Base-by-base conservation (phyloP, 2,113 vertebrate species). In the Nesogale talazaci region DNA sequence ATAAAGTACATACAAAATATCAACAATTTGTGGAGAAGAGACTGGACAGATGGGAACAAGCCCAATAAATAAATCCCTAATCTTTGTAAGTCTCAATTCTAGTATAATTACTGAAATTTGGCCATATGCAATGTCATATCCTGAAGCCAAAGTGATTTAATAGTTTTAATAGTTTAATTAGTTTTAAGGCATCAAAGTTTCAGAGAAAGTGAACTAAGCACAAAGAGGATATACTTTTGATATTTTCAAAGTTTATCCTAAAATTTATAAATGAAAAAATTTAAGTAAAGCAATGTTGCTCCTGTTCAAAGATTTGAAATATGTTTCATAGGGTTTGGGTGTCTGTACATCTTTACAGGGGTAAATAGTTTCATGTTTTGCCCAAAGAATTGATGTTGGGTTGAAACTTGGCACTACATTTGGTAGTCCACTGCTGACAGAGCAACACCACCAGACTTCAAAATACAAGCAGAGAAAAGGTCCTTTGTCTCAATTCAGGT, bases 21-120 rank as follows among this genome's bases (percentile, higher is more conserved):
- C 89, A 95, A 88, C 92, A 90, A 94, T 80, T 67, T 67, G 6
- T 83, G 46, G 40, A 91, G 11, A 83, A 59, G 81, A 36, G 34
- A 83, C 88, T 20, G 15, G 29, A 70, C 57, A 86, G 34, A 72
- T 82, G 57, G 17, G 52, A 86, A 42, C 29, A 86, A 83, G 79
- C 19, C 29, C 90, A 83, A 76, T 81, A 86, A 86, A 76, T 16
- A 87, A 94, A 63, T 16, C 25, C 27, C 10, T 80, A 65, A 88
- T 90, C 92, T 85, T 74, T 52, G 76, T 92, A 65, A 83, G 6
- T 67, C 76, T 86, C 67, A 86, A 1, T 76, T 4, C 27, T 83
- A 76, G 76, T 59, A n/a, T 36, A 88, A 57, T 29, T 88, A 74
- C 22, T 81, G n/a, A 82, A 76, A 86, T 77, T 31, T 85, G 87